phyloP scores from a whole-genome alignment of 2,113 vertebrate species.

The Lipophrys pholis region DNA sequence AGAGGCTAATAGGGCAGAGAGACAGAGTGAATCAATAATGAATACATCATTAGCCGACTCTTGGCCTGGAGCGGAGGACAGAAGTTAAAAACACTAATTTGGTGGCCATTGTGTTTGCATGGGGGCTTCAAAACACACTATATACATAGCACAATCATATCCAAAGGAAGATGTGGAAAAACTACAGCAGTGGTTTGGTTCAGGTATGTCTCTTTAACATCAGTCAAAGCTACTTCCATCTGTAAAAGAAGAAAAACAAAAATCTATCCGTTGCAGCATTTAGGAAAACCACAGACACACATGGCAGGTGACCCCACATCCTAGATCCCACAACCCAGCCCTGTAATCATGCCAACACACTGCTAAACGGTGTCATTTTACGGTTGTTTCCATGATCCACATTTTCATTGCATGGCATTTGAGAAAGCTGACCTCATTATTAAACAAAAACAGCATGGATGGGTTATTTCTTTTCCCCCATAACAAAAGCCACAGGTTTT shows the following conservation, averaged over 20 bases:
- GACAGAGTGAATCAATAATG: slow-evolving; percentile 54
- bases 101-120: slow-evolving; percentile 2
- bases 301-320: slow-evolving; percentile 57
- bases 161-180: neutral
- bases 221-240: slow-evolving; percentile 32
- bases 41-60: slow-evolving; percentile 45
- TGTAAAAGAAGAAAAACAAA: neutral
- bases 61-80: slow-evolving; percentile 12
- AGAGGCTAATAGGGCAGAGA: slow-evolving; percentile 43
- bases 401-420: slow-evolving; percentile 12
- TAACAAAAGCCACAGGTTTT: neutral
- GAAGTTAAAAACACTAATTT: slow-evolving; percentile 1
- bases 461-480: neutral
- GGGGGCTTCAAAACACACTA: neutral
- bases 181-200: too few species aligned
- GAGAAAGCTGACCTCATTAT: neutral
- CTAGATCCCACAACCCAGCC: slow-evolving; percentile 28
- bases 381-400: slow-evolving; percentile 20
- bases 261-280: slow-evolving; percentile 25
- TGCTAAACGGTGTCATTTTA: neutral
- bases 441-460: neutral
- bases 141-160: slow-evolving; percentile 1
- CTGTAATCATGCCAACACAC: slow-evolving; percentile 43
- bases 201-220: slow-evolving; percentile 22
- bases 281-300: slow-evolving; percentile 32